phyloP scores from a whole-genome alignment of 2,113 vertebrate genomes.

The Dermatemys mawii region DNA sequence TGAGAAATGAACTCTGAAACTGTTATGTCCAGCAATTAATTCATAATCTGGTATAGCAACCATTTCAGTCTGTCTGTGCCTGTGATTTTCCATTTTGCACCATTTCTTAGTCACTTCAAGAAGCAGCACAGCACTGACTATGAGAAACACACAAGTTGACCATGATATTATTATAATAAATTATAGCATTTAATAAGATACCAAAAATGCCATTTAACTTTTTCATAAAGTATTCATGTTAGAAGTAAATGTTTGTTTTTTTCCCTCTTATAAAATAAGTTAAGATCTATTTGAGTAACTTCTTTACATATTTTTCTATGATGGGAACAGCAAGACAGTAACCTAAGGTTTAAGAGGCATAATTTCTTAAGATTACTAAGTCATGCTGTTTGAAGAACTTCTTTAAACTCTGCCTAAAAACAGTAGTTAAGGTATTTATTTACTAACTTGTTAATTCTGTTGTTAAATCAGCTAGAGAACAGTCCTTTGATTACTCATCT shows the following conservation, averaged over 20 bases:
- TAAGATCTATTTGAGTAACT: background rate
- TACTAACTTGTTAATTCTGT: constrained; percentile 32
- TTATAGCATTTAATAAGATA: background rate
- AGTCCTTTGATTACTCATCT: constrained; percentile 3
- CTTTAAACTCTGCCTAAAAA: background rate
- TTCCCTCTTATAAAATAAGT: background rate
- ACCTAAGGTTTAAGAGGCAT: background rate
- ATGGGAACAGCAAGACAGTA: background rate
- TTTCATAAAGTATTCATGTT: background rate
- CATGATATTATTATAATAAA: background rate
- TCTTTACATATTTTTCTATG: background rate
- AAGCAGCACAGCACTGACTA: background rate
- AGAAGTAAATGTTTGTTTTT: background rate
- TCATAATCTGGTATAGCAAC: background rate
- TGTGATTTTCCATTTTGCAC: background rate
- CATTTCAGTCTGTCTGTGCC: background rate
- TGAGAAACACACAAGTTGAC: constrained; percentile 18
- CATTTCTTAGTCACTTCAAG: background rate
- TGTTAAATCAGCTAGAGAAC: background rate
- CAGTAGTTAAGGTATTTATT: background rate
- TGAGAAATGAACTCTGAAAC: background rate
- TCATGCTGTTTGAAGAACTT: background rate
- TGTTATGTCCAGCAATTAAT: background rate
- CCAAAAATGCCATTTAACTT: background rate
- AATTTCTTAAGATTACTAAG: background rate